These are phyloP conservation scores for Palaemon carinicauda DNA, from an alignment of 1,140 invertebrate genomes.

Conservation along the genomic window DNA sequence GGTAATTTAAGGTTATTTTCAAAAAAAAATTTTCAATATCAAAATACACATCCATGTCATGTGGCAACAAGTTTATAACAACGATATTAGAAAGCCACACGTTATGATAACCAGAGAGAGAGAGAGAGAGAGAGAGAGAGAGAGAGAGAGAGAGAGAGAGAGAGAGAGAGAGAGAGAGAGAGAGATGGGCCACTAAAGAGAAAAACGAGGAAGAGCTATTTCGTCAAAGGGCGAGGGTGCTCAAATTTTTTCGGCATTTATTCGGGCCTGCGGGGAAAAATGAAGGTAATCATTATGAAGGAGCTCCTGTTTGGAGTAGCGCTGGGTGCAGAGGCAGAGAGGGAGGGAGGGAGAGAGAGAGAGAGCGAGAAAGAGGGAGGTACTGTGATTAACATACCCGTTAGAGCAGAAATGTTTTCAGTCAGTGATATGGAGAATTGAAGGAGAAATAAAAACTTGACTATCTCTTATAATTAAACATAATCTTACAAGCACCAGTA, in stretches of 20 bases:
- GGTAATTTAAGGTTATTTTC: too few species aligned
- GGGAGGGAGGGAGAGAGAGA: background rate
- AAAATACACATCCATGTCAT: too few species aligned
- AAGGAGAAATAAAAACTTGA: background rate
- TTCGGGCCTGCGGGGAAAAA: slow-evolving; percentile 7
- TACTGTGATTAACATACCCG: background rate
- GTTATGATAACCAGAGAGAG: background rate
- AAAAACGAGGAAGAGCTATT: too few species aligned
- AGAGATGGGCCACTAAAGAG: too few species aligned
- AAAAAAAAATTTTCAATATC: too few species aligned
- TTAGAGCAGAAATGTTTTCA: background rate
- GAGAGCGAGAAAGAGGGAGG: background rate
- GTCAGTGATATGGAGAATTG: background rate
- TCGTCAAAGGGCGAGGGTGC: slow-evolving; percentile 16
- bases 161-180: background rate
- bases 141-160: background rate
- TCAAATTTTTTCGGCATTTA: slow-evolving; percentile 12
- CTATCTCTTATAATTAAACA: too few species aligned
- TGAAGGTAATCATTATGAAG: slow-evolving; percentile 2
- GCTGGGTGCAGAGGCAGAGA: background rate
- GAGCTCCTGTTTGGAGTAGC: background rate
- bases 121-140: background rate
- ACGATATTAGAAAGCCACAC: background rate
- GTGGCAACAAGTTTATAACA: background rate
- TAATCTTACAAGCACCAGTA: too few species aligned